Conservation (phyloP, 2,797 vertebrate species). For the Amazona finschi region DNA sequence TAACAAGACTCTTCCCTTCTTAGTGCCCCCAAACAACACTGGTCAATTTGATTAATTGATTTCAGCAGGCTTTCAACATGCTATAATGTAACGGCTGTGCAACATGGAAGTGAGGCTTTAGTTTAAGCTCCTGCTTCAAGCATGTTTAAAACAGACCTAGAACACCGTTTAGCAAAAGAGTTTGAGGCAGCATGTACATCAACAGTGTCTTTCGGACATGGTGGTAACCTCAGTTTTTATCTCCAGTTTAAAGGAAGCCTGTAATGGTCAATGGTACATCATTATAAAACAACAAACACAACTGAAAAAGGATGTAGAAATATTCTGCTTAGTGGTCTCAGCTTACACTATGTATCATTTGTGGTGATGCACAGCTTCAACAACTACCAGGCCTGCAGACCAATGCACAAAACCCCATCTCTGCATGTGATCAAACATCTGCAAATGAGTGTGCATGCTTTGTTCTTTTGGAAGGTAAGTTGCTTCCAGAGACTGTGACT, state of each 20-base stretch:
- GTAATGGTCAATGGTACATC: not conserved
- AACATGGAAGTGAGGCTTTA: not conserved
- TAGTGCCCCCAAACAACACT: not conserved
- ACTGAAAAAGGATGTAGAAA: not conserved
- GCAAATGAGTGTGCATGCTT: not conserved
- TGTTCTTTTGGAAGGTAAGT: not conserved
- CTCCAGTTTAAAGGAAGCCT: not conserved
- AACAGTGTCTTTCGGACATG: not conserved
- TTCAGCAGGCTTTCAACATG: not conserved
- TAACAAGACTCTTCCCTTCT: not conserved
- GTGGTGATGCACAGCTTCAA: not conserved
- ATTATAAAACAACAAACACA: not conserved
- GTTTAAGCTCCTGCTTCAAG: not conserved
- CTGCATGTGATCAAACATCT: not conserved
- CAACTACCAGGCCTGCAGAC: not conserved
- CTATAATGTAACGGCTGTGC: not conserved
- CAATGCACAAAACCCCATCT: not conserved
- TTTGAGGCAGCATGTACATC: not conserved
- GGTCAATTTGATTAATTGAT: not conserved
- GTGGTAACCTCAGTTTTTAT: not conserved
- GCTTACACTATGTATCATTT: not conserved
- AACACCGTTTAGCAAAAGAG: accelerated
- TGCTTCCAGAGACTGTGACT: not conserved
- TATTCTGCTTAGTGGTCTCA: not conserved
- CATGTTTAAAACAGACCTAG: not conserved